Evolutionary conservation across 2,797 vertebrate species (phyloP).

Genomic region (Pangasius djambal): DNA sequence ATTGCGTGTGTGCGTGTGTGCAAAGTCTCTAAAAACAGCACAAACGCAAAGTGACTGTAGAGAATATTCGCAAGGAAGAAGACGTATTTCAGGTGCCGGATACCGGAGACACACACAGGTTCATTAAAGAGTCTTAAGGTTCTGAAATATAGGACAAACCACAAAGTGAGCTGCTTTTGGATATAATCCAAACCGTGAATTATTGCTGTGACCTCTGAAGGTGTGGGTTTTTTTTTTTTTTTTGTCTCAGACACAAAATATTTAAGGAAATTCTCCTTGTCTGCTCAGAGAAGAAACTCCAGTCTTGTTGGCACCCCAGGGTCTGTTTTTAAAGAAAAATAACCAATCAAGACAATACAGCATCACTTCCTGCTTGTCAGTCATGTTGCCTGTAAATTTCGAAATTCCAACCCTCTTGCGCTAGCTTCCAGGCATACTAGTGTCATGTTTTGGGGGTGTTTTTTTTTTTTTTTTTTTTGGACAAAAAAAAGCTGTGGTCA

Average conservation of each 20-base stretch:
- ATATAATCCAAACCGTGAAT: background rate
- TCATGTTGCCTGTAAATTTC: background rate
- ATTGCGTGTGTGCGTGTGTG: no score
- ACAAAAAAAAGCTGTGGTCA: background rate
- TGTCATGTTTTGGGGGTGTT: background rate
- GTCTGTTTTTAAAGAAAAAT: background rate
- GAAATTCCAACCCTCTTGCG: background rate
- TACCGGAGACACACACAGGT: background rate
- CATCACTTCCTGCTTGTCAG: constrained; percentile 3
- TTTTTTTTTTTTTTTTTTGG: no score
- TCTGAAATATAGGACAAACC: background rate
- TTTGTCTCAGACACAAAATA: background rate
- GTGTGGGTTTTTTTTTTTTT: background rate
- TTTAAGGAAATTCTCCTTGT: background rate
- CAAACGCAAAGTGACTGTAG: no score
- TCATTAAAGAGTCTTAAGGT: background rate
- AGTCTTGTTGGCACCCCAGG: background rate
- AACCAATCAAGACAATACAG: background rate
- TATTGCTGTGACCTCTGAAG: background rate
- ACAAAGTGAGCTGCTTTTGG: background rate
- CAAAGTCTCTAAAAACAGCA: background rate
- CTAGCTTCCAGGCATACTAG: background rate
- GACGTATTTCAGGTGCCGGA: background rate
- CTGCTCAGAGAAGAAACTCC: background rate
- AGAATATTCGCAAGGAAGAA: background rate